phyloP scores from a whole-genome alignment of 2,888 invertebrate genomes.

The Macropis europaea region DNA sequence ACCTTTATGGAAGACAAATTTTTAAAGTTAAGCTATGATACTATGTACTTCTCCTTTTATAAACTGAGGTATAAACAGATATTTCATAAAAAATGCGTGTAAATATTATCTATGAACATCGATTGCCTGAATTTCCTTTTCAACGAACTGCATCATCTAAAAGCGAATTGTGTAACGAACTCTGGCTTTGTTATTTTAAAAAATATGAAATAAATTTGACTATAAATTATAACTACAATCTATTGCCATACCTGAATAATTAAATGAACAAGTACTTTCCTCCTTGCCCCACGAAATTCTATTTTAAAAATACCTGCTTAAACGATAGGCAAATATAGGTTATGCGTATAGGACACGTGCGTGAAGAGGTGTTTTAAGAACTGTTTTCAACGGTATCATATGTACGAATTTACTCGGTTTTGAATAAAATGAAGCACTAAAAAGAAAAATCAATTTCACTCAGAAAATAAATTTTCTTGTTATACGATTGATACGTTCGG shows the following conservation, averaged over 20 bases:
- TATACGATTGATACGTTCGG: not conserved
- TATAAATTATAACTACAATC: not conserved
- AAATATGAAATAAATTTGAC: not conserved
- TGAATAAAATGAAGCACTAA: not conserved
- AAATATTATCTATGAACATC: conserved; percentile 34
- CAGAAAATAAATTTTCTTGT: not conserved
- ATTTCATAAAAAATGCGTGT: not conserved
- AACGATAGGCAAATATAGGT: conserved; percentile 18
- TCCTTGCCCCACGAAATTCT: not conserved
- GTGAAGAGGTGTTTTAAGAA: not conserved
- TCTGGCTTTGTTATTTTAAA: not conserved
- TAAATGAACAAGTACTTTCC: not conserved
- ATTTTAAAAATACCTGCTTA: not conserved
- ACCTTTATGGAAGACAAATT: conserved; percentile 3
- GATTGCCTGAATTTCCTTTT: conserved; percentile 7
- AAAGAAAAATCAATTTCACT: not conserved
- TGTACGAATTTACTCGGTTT: not conserved
- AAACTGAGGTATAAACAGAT: not conserved
- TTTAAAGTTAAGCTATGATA: conserved; percentile 6
- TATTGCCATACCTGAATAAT: not conserved
- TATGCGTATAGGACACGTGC: conserved; percentile 33
- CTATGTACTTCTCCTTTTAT: not conserved
- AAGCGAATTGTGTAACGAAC: conserved; percentile 1
- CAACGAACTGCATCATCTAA: conserved; percentile 19
- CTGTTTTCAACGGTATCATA: not conserved